Base-by-base conservation (phyloP, 2,113 vertebrate species). In the Eubucco bourcierii region DNA sequence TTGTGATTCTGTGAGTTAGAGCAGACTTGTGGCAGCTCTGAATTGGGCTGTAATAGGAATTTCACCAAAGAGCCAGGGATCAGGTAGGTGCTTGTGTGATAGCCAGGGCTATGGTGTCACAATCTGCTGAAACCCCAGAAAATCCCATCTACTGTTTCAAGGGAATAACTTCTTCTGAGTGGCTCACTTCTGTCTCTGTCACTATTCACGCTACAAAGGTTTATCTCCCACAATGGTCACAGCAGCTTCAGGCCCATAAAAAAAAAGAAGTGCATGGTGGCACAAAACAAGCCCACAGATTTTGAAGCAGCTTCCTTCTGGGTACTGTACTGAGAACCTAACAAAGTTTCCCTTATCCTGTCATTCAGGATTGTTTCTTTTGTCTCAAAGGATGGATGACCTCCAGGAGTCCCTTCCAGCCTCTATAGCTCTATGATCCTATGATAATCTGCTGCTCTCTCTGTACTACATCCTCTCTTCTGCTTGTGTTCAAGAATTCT, bases 181-280 rank as follows among this genome's bases (percentile, higher is more conserved):
- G 20, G 15, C 53, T 25, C 2, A 4, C 60, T 89, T 66, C 34
- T 50, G 17, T 28, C 31, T 16, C 28, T 39, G 24, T 4, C 41
- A 23, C 1, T 29, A 2, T 18, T 29, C n/a, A 58, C 55, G 12
- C 25, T 80, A 15, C 20, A 41, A 70, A 73, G 19, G 31, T 28
- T 60, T 9, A 50, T 24, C 29, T 78, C 24, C 27, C 52, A 28
- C 21, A 37, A 1, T 12, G 29, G 12, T 20, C 28, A 37, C 46
- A 84, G 12, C 27, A 64, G 5, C 25, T 31, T 52, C 0, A 0
- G 56, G 29, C 13, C 31, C 55, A 25, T 34, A 70, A 6, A 82
- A 79, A 37, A 2, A 2, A 46, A 46, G 37, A 2, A 2, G 4
- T 10, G 28, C 2, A 0, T 34, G 23, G 5, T 56, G n/a, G 1